A percentile compares a stretch with the other conserved stretches of the same genome.
Conservation (phyloP, 23 tunicate genomes). For the Styela clava region DNA sequence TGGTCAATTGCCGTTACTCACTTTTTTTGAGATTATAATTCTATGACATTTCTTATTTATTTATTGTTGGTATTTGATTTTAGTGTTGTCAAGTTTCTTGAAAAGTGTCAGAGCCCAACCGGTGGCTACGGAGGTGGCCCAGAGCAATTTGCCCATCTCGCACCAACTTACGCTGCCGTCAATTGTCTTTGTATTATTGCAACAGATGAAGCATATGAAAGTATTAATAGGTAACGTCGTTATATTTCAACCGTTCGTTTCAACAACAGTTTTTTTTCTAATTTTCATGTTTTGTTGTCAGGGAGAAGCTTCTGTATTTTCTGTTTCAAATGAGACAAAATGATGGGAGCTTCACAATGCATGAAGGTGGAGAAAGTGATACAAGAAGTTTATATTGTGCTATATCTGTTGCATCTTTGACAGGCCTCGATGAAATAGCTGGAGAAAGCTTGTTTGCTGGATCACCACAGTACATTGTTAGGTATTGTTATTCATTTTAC, state of each 20-base stretch:
- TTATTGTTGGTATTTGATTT: background rate
- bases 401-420: constrained; percentile 58
- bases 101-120: constrained; percentile 53
- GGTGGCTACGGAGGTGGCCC: constrained; percentile 98
- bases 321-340: constrained; percentile 57
- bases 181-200: constrained; percentile 66
- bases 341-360: constrained; percentile 93
- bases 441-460: constrained; percentile 44
- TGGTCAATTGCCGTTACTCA: too few relatives aligned
- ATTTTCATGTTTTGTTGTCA: background rate
- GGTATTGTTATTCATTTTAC: too few relatives aligned
- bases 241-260: background rate
- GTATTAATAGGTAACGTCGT: constrained; percentile 63
- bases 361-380: constrained; percentile 85
- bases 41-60: too few relatives aligned
- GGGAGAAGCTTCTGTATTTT: constrained; percentile 64
- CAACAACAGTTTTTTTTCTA: background rate
- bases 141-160: constrained; percentile 79
- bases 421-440: constrained; percentile 38
- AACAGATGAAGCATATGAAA: constrained; percentile 68
- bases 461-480: constrained; percentile 63
- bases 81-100: constrained; percentile 61
- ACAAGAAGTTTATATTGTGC: constrained; percentile 94
- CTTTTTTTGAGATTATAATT: too few relatives aligned
- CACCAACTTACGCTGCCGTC: constrained; percentile 95